phyloP scores from a whole-genome alignment of 2,797 vertebrate species.

The Valencia hispanica region DNA sequence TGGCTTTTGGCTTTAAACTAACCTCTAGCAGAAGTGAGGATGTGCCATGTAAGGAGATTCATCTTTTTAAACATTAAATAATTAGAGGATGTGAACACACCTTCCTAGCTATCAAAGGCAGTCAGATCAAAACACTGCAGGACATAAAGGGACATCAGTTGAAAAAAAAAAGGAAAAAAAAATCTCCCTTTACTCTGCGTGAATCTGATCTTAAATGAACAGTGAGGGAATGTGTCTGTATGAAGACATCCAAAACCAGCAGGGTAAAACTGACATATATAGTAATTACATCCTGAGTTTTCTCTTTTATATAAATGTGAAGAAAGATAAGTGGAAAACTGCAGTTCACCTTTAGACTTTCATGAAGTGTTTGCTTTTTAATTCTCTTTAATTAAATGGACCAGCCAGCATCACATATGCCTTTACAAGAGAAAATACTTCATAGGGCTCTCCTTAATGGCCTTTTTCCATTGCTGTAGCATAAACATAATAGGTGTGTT shows the following conservation, averaged over 20 bases:
- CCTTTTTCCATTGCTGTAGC: conserved; percentile 31
- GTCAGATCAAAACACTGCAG: conserved; percentile 28
- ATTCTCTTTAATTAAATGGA: neutral
- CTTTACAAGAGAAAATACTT: neutral
- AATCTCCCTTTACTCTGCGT: conserved; percentile 21
- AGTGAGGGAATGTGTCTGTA: conserved; percentile 13
- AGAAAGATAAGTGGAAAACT: conserved; percentile 25
- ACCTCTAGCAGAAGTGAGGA: neutral
- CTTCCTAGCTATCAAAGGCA: conserved; percentile 16
- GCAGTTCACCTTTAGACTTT: conserved; percentile 9
- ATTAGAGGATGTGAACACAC: neutral
- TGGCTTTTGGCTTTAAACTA: conserved; percentile 18
- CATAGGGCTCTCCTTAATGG: conserved; percentile 22
- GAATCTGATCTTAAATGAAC: conserved; percentile 33
- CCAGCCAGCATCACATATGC: conserved; percentile 6
- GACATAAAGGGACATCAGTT: conserved; percentile 24
- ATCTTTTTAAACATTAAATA: conserved; percentile 6
- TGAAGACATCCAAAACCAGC: conserved; percentile 30
- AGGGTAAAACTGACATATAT: conserved; percentile 20
- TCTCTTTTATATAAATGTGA: conserved; percentile 30
- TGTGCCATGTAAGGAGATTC: neutral
- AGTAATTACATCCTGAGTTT: conserved; percentile 37
- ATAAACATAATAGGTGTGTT: conserved; percentile 25
- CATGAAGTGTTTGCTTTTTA: conserved; percentile 15
- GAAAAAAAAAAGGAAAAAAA: neutral